Evolutionary conservation across 2,888 invertebrate species (phyloP), one percentile per base, ranked within the genome.

Genomic region (Drosophila fulvimacula): DNA sequence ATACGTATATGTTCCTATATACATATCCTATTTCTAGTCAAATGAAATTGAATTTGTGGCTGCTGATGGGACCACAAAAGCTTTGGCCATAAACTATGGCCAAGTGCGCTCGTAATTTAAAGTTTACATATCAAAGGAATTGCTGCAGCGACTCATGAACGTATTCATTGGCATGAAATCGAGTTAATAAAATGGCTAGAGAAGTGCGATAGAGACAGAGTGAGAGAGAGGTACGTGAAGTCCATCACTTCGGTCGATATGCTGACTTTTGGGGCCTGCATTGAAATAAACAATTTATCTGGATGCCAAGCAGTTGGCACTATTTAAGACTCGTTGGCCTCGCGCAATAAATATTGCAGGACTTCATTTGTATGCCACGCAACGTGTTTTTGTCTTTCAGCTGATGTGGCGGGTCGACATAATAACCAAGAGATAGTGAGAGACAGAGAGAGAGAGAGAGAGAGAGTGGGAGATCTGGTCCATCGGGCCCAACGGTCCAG

Each of bases 361-460:
- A 58, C 68, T 57, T 76, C 82, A 82, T 87, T 83, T 83, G 85
- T 85, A 87, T 87, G 84, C 82, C 63, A 11, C 15, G 66, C 67
- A 74, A 84, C 88, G 85, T 87, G 82, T 64, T 69, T 60, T 59
- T 57, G 69, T 55, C 75, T 63, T 62, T 51, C 52, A 48, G 39
- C 44, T 46, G 41, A 17, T 42, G 32, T n/a, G 24, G n/a, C 34
- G 32, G n/a, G 11, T 6, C 19, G 3, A 5, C 24, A 51, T 58
- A 34, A 51, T 52, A 42, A 72, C 56, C 62, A 41, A 27, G n/a
- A n/a, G n/a, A n/a, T 27, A 15, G 44, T 27, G n/a, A 11, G 30
- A 3, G 48, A 11, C 10, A 5, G 46, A n/a, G 46, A n/a, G n/a
- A 60, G 42, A 30, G 7, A 7, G 17, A 5, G 49, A 1, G 27